Evolutionary conservation across 2,888 invertebrate species (phyloP), one percentile per base, ranked within the genome.

Genomic region (Hipparchia semele): DNA sequence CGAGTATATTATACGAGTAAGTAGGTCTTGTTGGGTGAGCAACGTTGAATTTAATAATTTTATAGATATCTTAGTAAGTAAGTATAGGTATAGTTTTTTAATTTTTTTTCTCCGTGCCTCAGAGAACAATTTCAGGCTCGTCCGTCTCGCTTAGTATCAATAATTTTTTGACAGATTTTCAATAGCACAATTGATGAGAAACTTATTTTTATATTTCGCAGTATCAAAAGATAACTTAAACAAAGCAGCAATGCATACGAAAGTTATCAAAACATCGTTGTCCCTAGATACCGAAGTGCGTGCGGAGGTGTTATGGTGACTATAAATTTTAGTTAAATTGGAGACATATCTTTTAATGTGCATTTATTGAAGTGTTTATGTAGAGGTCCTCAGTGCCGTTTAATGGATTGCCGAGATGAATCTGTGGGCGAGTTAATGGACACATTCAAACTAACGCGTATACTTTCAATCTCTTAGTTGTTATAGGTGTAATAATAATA

Each of bases 361-460:
- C 83, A 82, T 88, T 91, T 90, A 91, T 91, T 91, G 90, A 89
- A 90, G 90, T 91, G 90, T 90, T 91, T 90, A 91, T 88, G 86
- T 81, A 82, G 78, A 84, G 83, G 82, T 83, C 81, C 81, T 82
- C 82, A 81, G 83, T 83, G 79, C 64, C 80, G 80, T 81, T 85
- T 84, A 85, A 87, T 86, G 84, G 83, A 81, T 81, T 79, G 46
- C 73, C 75, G 79, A 79, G 81, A 83, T 83, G 83, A 82, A 83
- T 83, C 82, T 83, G 83, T 70, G 54, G 66, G 51, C 33, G 59
- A n/a, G 33, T 71, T 59, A 70, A 74, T 71, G 60, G 68, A 66
- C 56, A 39, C 51, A 12, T 46, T 68, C 10, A 6, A 72, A 13
- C 51, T 69, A 73, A 69, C 61, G 58, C 51, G 53, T 60, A 73